These are phyloP conservation scores for Eristalis pertinax DNA, from an alignment of 2,888 invertebrate species.

Conservation along the genomic window DNA sequence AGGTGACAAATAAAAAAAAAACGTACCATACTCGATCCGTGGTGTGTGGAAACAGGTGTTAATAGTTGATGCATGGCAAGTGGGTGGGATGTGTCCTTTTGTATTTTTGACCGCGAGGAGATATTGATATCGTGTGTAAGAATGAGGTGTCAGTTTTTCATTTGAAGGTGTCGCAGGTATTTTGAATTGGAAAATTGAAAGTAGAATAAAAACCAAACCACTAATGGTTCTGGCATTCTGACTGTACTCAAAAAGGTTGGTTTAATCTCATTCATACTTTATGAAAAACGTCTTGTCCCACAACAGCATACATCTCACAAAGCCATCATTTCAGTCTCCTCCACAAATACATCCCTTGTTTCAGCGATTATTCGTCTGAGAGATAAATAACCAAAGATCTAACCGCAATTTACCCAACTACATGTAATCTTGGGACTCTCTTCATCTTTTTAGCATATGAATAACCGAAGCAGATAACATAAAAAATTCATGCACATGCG, in stretches of 20 bases:
- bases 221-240: too few relatives aligned
- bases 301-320: neutral
- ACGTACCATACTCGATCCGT: conserved; percentile 1
- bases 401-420: neutral
- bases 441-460: neutral
- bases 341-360: neutral
- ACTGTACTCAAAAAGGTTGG: too few relatives aligned
- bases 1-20: conserved; percentile 37
- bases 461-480: neutral
- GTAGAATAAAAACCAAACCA: too few relatives aligned
- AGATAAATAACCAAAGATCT: neutral
- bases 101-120: neutral
- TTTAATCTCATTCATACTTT: too few relatives aligned
- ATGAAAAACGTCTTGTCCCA: neutral
- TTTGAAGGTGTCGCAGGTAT: too few relatives aligned
- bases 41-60: conserved; percentile 39
- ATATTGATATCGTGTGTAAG: neutral
- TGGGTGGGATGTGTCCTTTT: neutral
- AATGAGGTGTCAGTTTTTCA: neutral
- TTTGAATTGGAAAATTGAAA: neutral
- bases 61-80: conserved; percentile 25
- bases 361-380: neutral
- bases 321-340: neutral
- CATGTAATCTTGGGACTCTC: neutral
- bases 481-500: neutral